Evolutionary conservation across 2,797 vertebrate genomes (phyloP).

Genomic region (Gila robusta): DNA sequence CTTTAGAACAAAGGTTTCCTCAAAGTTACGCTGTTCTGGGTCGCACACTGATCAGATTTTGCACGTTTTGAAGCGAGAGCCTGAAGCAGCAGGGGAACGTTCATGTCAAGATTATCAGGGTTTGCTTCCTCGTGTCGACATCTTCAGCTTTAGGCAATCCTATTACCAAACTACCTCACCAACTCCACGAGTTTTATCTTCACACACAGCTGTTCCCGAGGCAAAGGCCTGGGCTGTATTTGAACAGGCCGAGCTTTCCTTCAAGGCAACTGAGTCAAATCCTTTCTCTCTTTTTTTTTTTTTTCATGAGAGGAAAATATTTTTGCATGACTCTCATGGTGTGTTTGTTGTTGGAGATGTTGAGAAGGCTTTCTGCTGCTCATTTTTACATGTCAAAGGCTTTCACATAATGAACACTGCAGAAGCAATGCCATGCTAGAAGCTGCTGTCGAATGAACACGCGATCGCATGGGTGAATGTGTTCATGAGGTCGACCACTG

Average conservation of each 20-base stretch:
- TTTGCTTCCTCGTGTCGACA: conserved; percentile 70
- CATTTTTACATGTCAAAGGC: conserved; percentile 27
- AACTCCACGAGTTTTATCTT: conserved; percentile 76
- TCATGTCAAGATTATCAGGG: conserved; percentile 69
- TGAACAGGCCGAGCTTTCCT: conserved; percentile 15
- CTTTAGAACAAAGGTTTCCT: conserved; percentile 24
- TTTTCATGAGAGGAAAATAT: conserved; percentile 14
- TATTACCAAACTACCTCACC: conserved; percentile 72
- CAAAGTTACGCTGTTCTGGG: conserved; percentile 41
- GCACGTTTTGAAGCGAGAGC: conserved; percentile 38
- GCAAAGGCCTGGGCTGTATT: conserved; percentile 57
- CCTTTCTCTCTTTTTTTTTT: neutral
- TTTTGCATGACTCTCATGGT: neutral
- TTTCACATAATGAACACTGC: neutral
- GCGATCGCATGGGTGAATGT: neutral
- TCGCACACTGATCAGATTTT: conserved; percentile 45
- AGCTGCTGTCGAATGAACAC: neutral
- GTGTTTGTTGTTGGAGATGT: conserved; percentile 21
- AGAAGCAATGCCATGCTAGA: neutral
- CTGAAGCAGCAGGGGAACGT: conserved; percentile 35
- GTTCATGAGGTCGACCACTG: neutral
- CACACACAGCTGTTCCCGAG: conserved; percentile 74
- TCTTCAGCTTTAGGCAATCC: conserved; percentile 75
- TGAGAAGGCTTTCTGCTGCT: conserved; percentile 25
- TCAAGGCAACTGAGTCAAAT: conserved; percentile 29